Base-by-base conservation (phyloP, 2,888 invertebrate species). In the Tanypteryx hageni region DNA sequence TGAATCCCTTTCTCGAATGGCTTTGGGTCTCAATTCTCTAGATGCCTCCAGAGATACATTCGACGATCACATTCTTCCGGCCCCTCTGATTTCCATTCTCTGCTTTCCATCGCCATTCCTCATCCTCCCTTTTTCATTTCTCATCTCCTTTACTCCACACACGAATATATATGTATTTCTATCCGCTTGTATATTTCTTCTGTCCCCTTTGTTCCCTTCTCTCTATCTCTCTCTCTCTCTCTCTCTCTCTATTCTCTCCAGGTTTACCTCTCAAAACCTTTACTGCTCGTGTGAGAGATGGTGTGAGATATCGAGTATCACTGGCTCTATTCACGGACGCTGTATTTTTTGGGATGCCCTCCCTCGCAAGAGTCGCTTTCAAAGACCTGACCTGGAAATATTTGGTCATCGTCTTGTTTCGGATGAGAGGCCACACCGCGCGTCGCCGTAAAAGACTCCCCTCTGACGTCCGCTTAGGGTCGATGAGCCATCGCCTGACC, bases 231-330 rank as follows among this genome's bases (percentile, higher is more conserved):
- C 76, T 27, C n/a, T 22, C 22, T 22, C 13, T 76, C n/a, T 27
- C 76, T 76, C 27, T 27, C 76, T 13, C 76, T 27, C 22, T 22
- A 76, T 27, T 76, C 76, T 76, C 44, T 44, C 44, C 44, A 5
- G 5, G 44, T 44, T 44, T 44, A 44, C 22, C 76, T 76, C 76
- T 76, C 22, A 13, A 76, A n/a, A 10, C 76, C 76, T 76, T 76
- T 76, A 76, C 27, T 76, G 4, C 76, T 76, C 76, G 22, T n/a
- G 76, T 76, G 76, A 76, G 76, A 27, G 76, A 76, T 76, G 76
- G 76, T 22, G 76, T 76, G 76, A 76, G 76, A 76, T 76, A 76
- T 76, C 76, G 76, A 76, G 27, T 76, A 76, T 76, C 76, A 76
- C 27, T 22, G 76, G 13, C 22, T 27, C 76, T 76, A 76, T 76